Base-by-base conservation (phyloP, 2,797 vertebrate genomes). In the Mormyrus hasselquistii region DNA sequence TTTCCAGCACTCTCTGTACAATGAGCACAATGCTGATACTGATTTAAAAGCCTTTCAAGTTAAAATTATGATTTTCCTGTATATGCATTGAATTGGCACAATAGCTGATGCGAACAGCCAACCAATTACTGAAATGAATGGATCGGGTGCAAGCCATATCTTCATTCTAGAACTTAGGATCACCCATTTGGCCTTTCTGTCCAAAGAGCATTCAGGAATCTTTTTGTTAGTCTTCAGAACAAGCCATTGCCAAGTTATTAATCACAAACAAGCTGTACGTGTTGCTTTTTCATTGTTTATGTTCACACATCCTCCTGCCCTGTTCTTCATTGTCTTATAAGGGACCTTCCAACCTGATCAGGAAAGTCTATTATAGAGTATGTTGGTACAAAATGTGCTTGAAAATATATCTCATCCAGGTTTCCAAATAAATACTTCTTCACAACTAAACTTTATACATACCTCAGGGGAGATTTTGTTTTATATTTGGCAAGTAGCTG, bases 401-500 rank as follows among this genome's bases (percentile, higher is more conserved):
- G 29, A 38, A 38, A 73, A 55, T 79, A 44, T 44, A 79, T 82
- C 8, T 47, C 3, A 44, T 82, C 47, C 29, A 82, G 8, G 16
- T n/a, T 47, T 47, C 41, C 76, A 82, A 82, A 82, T 22, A 44
- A 47, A 47, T 82, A 82, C n/a, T 82, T 47, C 19, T 47, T 85
- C 50, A 50, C n/a, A 50, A 19, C 44, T n/a, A n/a, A 83, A 83
- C 49, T 52, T 85, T 88, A 87, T 89, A 53, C 4, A 7, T 22
- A 55, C 52, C 34, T 22, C 73, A 12, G 49, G 53, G 44, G 8
- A 4, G n/a, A 0, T 86, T 88, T 82, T 89, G 65, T 87, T 82
- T 49, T 87, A 94, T 94, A 94, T 94, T 94, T 95, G 92, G 94
- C 95, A 95, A 93, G 93, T 95, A 95, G 4, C 95, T 95, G 92